Evolutionary conservation across 2,888 invertebrate genomes (phyloP).

Genomic region (Branchipolynoe longqiensis): DNA sequence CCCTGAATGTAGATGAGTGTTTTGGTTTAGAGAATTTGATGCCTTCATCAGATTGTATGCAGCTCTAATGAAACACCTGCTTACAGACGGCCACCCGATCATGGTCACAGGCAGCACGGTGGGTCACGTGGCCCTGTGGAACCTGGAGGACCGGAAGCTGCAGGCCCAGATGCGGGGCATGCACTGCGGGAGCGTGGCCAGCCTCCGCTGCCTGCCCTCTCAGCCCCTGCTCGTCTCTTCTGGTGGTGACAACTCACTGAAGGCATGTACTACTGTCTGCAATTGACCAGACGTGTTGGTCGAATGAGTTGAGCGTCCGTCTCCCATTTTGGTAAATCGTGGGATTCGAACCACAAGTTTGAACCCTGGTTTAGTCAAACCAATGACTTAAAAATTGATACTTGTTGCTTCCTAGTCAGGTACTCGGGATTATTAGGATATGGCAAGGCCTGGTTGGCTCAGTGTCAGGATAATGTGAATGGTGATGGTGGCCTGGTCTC

Average conservation of each 20-base stretch:
- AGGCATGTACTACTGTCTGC: slow-evolving; percentile 85
- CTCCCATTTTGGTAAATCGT: too few relatives aligned
- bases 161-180: slow-evolving; percentile 90
- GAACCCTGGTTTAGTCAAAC: too few relatives aligned
- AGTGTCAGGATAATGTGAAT: too few relatives aligned
- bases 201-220: slow-evolving; percentile 91
- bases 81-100: slow-evolving; percentile 89
- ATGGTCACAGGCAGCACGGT: slow-evolving; percentile 91
- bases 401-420: too few relatives aligned
- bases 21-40: background rate
- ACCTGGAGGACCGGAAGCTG: slow-evolving; percentile 87
- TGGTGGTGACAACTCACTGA: slow-evolving; percentile 95
- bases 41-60: background rate
- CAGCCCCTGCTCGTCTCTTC: slow-evolving; percentile 95
- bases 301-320: too few relatives aligned
- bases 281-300: background rate
- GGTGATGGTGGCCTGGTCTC: too few relatives aligned
- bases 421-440: too few relatives aligned
- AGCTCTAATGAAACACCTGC: background rate
- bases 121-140: slow-evolving; percentile 96
- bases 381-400: too few relatives aligned
- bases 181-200: slow-evolving; percentile 88
- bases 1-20: too few relatives aligned
- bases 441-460: too few relatives aligned
- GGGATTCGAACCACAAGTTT: too few relatives aligned